phyloP scores from a whole-genome alignment of 1,140 invertebrate species.

The Rhagoletis zephyria region DNA sequence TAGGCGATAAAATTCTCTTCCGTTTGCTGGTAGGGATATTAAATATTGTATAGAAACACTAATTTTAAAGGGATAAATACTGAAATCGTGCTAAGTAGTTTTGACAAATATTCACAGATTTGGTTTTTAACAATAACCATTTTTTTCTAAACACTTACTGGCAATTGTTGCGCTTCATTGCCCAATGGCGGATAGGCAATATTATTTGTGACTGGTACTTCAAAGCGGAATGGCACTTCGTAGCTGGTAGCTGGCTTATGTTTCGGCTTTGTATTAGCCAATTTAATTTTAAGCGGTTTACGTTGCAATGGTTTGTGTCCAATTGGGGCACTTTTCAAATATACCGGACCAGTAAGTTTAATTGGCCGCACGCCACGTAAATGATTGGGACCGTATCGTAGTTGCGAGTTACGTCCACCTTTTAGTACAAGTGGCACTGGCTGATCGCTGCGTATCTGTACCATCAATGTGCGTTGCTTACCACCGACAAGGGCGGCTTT shows the following conservation, averaged over 20 bases:
- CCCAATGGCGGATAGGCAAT: constrained; percentile 57
- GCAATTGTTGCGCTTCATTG: constrained; percentile 65
- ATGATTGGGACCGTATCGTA: constrained; percentile 47
- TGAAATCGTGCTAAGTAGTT: too few relatives aligned
- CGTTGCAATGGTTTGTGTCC: constrained; percentile 55
- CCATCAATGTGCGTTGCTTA: constrained; percentile 67
- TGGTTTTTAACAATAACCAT: too few relatives aligned
- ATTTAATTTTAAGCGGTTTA: constrained; percentile 69
- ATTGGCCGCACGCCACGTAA: constrained; percentile 59
- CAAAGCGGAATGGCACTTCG: constrained; percentile 69
- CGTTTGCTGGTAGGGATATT: too few relatives aligned
- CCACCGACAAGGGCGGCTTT: constrained; percentile 43
- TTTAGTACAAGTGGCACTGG: constrained; percentile 68
- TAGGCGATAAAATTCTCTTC: too few relatives aligned
- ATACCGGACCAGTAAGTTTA: constrained; percentile 62
- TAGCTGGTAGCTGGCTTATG: constrained; percentile 66
- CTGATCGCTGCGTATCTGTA: constrained; percentile 71
- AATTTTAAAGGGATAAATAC: too few relatives aligned
- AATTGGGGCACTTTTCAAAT: constrained; percentile 61
- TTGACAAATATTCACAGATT: too few relatives aligned
- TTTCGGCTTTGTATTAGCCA: constrained; percentile 62
- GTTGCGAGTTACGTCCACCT: constrained; percentile 56
- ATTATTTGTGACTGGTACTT: constrained; percentile 62
- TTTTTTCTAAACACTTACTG: constrained; percentile 62
- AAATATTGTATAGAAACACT: too few relatives aligned